Evolutionary conservation across 2,888 invertebrate genomes (phyloP).

Genomic region (Trisateles emortualis): DNA sequence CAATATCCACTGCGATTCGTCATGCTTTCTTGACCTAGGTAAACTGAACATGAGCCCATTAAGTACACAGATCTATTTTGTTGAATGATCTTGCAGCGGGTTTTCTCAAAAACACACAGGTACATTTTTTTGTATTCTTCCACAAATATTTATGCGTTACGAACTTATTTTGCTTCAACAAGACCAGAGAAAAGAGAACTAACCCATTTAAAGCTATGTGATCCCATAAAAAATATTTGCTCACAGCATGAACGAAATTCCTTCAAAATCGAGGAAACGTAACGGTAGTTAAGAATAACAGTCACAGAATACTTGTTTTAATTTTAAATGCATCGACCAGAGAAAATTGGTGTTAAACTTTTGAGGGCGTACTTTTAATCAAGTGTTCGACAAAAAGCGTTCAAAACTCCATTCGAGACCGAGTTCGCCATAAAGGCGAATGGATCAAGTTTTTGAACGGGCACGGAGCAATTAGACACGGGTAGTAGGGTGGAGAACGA

Average conservation of each 20-base stretch:
- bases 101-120: too few species aligned
- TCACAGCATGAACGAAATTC: conserved; percentile 11
- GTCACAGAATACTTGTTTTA: conserved; percentile 5
- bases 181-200: conserved; percentile 32
- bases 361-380: conserved; percentile 38
- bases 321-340: conserved; percentile 16
- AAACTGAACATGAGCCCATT: conserved; percentile 33
- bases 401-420: conserved; percentile 45
- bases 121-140: too few species aligned
- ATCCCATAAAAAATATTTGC: conserved; percentile 13
- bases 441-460: conserved; percentile 69
- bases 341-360: conserved; percentile 34
- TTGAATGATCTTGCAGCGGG: background rate
- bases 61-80: conserved; percentile 4
- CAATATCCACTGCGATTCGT: conserved; percentile 46
- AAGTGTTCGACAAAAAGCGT: conserved; percentile 48
- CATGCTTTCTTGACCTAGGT: conserved; percentile 61
- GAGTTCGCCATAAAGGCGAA: conserved; percentile 52
- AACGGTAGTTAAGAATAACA: conserved; percentile 1
- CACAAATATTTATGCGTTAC: background rate
- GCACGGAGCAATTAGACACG: conserved; percentile 66
- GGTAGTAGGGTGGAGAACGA: conserved; percentile 56
- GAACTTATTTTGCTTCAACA: conserved; percentile 10
- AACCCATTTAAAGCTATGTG: conserved; percentile 9
- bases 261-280: background rate